Percentiles rank a stretch among this genome's conserved stretches.
These are phyloP conservation scores for Xenopus petersii DNA, from an alignment of 2,797 vertebrate genomes.

Conservation along the genomic window DNA sequence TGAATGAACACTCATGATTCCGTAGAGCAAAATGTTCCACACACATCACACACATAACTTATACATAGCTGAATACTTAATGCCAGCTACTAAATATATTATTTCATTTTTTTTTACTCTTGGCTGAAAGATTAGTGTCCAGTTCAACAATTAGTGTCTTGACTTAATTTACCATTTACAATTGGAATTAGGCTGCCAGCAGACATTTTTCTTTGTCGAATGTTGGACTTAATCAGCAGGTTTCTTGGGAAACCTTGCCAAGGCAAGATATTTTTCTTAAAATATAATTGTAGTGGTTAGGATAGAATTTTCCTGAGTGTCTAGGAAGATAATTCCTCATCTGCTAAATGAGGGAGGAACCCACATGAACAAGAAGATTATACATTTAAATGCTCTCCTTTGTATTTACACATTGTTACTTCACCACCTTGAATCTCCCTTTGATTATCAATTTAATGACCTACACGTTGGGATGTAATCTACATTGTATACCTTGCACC, in stretches of 20 bases:
- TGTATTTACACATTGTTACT: too few species aligned
- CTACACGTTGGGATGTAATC: too few species aligned
- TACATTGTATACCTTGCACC: too few species aligned
- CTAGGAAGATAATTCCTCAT: conserved; percentile 23
- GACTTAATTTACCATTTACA: conserved; percentile 54
- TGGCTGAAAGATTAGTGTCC: conserved; percentile 14
- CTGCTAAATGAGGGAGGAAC: conserved; percentile 9
- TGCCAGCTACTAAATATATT: neutral
- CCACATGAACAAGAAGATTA: neutral
- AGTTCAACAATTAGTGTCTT: conserved; percentile 52
- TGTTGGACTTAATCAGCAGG: conserved; percentile 18
- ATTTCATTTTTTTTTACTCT: neutral
- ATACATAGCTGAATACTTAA: neutral
- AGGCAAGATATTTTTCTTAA: neutral
- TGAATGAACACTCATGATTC: too few species aligned
- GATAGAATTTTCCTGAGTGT: neutral
- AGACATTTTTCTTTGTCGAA: conserved; percentile 52
- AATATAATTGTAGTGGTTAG: neutral
- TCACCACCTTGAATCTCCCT: too few species aligned
- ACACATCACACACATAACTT: too few species aligned
- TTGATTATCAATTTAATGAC: too few species aligned
- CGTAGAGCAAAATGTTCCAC: too few species aligned
- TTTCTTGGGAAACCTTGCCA: conserved; percentile 26
- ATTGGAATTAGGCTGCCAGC: conserved; percentile 58
- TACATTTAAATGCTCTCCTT: neutral